Evolutionary conservation across 2,113 vertebrate genomes (phyloP), one percentile per base, ranked within the genome.

Genomic region (Peromyscus californicus): DNA sequence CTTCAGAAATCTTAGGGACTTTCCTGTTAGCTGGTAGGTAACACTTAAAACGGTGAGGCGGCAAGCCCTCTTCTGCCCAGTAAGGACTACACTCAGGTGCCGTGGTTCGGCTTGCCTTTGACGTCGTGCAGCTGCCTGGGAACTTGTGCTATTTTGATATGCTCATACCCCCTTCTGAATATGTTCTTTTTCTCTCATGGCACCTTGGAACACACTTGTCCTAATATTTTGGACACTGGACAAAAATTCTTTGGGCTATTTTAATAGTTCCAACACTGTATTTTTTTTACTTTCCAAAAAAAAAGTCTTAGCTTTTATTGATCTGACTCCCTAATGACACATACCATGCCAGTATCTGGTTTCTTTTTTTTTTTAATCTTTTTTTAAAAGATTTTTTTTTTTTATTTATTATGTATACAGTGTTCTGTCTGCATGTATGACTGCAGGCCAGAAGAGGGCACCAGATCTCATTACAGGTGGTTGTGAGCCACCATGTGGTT

Each of bases 321-420:
- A 90, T 72, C 84, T 92, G 89, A 87, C 29, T 90, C 70, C 24
- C 22, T 76, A 48, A 45, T 92, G 91, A 74, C 26, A 89, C 16
- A 36, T 45, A 54, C 8, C 0, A 19, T 39, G 78, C 22, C 67
- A 74, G 88, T 87, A 65, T 74, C 24, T 69, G 72, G 39, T 91
- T 83, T 94, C 79, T 84, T 90, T n/a, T n/a, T n/a, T n/a, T n/a
- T n/a, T n/a, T n/a, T n/a, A n/a, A n/a, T n/a, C n/a, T n/a, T n/a
- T n/a, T n/a, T n/a, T n/a, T n/a, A n/a, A n/a, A n/a, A n/a, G n/a
- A n/a, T n/a, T n/a, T n/a, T n/a, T n/a, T n/a, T n/a, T n/a, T n/a
- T n/a, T n/a, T n/a, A n/a, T n/a, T n/a, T n/a, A n/a, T n/a, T n/a
- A n/a, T n/a, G n/a, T n/a, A n/a, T n/a, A n/a, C n/a, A n/a, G n/a